Conservation (phyloP, 2,797 vertebrate genomes). For the Botia almorhae region DNA sequence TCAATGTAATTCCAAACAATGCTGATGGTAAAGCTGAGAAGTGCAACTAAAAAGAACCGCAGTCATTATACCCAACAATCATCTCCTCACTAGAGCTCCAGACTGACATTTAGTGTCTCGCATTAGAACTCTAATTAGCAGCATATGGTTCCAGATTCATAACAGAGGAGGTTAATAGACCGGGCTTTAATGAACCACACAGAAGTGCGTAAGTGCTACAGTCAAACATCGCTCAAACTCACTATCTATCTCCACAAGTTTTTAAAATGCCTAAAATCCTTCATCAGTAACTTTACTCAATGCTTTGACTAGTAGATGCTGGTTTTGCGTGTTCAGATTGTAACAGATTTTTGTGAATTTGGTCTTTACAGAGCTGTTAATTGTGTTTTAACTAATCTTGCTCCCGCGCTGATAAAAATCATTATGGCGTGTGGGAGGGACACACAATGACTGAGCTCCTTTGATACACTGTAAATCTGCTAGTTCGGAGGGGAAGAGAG, state of each 20-base stretch:
- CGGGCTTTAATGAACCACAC: constrained; percentile 1
- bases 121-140: constrained; percentile 36
- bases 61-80: constrained; percentile 33
- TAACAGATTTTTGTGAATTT: not conserved
- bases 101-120: constrained; percentile 45
- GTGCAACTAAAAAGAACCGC: too few species aligned
- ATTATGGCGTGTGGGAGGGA: constrained; percentile 64
- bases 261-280: not conserved
- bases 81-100: constrained; percentile 24
- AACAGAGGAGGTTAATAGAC: constrained; percentile 34
- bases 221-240: constrained; percentile 21
- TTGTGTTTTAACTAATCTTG: constrained; percentile 69
- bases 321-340: constrained; percentile 9
- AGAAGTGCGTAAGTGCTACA: constrained; percentile 1
- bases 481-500: constrained; percentile 7
- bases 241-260: not conserved
- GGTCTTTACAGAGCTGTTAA: constrained; percentile 50
- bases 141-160: constrained; percentile 30
- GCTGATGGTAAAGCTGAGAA: too few species aligned
- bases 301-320: not conserved
- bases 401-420: constrained; percentile 64
- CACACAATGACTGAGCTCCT: constrained; percentile 66
- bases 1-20: too few species aligned
- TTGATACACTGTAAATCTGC: constrained; percentile 11
- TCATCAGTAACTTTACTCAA: not conserved